Percentiles rank a stretch among this genome's conserved stretches.
Conservation (phyloP, 2,888 invertebrate genomes). For the Andrena trimmerana region DNA sequence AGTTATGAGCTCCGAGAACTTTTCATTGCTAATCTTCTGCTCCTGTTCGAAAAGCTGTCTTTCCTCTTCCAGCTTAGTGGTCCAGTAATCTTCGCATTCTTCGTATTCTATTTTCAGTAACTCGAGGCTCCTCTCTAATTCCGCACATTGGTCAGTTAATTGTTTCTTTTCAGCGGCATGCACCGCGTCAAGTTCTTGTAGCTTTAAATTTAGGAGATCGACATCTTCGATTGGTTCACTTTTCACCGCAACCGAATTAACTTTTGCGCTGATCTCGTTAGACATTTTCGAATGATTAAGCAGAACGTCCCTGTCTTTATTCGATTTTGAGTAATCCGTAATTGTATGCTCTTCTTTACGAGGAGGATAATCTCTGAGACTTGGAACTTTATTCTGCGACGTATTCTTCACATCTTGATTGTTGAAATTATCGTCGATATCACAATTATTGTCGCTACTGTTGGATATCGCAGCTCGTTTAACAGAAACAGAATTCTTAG, state of each 20-base stretch:
- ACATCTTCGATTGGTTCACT: constrained; percentile 41
- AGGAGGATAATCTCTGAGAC: constrained; percentile 81
- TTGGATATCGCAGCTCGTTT: constrained; percentile 48
- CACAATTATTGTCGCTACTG: constrained; percentile 38
- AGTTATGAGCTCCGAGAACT: constrained; percentile 90
- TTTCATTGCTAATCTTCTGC: constrained; percentile 91
- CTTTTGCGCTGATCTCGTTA: constrained; percentile 33
- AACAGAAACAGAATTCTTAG: constrained; percentile 48
- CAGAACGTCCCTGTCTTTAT: constrained; percentile 59
- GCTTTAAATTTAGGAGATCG: constrained; percentile 26
- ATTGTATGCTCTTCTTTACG: constrained; percentile 75
- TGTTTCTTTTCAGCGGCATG: constrained; percentile 82
- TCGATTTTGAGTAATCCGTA: constrained; percentile 55
- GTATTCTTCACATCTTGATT: constrained; percentile 69
- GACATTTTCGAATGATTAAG: constrained; percentile 28
- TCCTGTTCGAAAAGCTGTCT: constrained; percentile 91
- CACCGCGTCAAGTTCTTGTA: constrained; percentile 83
- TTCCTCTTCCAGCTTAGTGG: constrained; percentile 91
- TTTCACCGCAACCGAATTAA: constrained; percentile 29
- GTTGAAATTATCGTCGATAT: constrained; percentile 71
- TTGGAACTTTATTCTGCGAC: constrained; percentile 74
- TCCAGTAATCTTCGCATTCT: constrained; percentile 95
- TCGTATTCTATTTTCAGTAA: constrained; percentile 92
- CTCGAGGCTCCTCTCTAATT: constrained; percentile 91
- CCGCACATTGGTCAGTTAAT: constrained; percentile 87